A percentile compares a stretch with the other conserved stretches of the same genome.
phyloP scores from a whole-genome alignment of 1,140 invertebrate species.

The Polyergus mexicanus region DNA sequence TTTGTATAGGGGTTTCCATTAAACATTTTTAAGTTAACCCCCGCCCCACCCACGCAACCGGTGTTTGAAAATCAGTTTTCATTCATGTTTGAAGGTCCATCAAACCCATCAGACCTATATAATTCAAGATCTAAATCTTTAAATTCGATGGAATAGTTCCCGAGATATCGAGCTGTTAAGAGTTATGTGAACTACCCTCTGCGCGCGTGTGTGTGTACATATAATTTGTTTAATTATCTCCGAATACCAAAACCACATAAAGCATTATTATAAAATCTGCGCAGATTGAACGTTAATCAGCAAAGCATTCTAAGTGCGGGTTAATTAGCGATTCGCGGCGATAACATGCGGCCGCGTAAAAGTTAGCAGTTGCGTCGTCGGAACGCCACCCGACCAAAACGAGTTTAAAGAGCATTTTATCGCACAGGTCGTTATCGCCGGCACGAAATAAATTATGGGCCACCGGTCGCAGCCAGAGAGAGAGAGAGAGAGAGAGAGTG shows the following conservation, averaged over 20 bases:
- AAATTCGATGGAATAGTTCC: too few species aligned
- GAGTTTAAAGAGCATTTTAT: constrained; percentile 62
- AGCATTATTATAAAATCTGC: constrained; percentile 36
- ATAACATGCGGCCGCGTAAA: constrained; percentile 40
- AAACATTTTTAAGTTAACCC: too few species aligned
- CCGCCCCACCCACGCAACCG: too few species aligned
- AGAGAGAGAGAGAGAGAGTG: not conserved
- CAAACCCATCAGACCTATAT: too few species aligned
- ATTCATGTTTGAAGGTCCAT: too few species aligned
- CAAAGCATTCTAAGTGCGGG: constrained; percentile 69
- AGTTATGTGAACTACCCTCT: too few species aligned
- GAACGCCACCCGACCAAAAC: constrained; percentile 2
- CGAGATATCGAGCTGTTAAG: too few species aligned
- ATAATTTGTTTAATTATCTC: constrained; percentile 30
- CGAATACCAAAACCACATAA: not conserved
- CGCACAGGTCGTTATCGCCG: constrained; percentile 58
- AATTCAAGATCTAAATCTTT: too few species aligned
- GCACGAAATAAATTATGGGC: constrained; percentile 61
- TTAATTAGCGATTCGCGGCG: constrained; percentile 71
- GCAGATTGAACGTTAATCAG: constrained; percentile 61
- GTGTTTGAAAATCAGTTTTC: too few species aligned
- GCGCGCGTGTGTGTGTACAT: too few species aligned
- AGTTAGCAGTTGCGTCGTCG: constrained; percentile 37
- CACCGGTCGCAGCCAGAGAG: not conserved
- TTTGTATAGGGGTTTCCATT: too few species aligned